phyloP scores from a whole-genome alignment of 2,113 vertebrate species.

The Hippocampus comes region DNA sequence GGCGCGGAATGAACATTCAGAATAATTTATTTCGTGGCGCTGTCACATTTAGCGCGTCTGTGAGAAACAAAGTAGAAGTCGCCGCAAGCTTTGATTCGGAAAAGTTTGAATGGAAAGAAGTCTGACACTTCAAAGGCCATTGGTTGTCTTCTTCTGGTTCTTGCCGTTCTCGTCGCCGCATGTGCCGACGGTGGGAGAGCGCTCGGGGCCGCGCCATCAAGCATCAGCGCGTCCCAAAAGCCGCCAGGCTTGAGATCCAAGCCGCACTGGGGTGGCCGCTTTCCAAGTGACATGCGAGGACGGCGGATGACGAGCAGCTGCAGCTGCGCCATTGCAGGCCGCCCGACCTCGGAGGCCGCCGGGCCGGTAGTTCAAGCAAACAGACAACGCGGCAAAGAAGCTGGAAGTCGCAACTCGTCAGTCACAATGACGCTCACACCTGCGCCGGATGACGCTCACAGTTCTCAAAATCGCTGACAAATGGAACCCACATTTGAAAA shows the following conservation, averaged over 20 bases:
- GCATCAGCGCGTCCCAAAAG: neutral
- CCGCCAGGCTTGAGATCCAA: too few relatives aligned
- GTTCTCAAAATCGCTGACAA: too few relatives aligned
- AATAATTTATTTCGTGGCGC: neutral
- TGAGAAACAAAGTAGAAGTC: neutral
- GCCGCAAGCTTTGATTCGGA: neutral
- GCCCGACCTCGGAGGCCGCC: too few relatives aligned
- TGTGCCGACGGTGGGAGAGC: neutral
- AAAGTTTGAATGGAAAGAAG: neutral
- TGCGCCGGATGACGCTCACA: too few relatives aligned
- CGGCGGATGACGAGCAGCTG: neutral
- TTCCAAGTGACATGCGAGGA: neutral
- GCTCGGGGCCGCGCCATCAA: neutral
- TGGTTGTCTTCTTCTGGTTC: neutral
- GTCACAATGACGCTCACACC: too few relatives aligned
- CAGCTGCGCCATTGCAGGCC: neutral
- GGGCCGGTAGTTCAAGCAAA: too few relatives aligned
- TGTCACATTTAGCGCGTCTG: neutral
- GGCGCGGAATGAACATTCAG: neutral
- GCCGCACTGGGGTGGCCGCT: neutral
- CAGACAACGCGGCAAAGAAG: too few relatives aligned
- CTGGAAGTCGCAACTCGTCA: too few relatives aligned
- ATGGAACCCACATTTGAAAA: too few relatives aligned
- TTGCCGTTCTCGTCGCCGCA: neutral
- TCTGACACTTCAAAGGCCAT: neutral